phyloP scores from a whole-genome alignment of 2,888 invertebrate species.

The Gisinianus flammeolus region DNA sequence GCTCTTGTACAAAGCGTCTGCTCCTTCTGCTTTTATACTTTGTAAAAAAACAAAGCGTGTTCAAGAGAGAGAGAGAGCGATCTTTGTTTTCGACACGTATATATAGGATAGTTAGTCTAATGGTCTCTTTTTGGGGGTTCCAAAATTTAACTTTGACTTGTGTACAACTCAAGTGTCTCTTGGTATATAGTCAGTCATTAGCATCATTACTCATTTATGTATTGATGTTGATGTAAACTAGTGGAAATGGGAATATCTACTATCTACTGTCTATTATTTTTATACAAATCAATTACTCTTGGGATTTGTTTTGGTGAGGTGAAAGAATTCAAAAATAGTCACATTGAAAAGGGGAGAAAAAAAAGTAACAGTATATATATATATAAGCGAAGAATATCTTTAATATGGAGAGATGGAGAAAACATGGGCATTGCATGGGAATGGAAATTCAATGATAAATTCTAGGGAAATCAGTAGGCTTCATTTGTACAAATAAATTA shows the following conservation, averaged over 20 bases:
- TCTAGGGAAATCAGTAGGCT: slow-evolving; percentile 26
- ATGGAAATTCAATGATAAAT: slow-evolving; percentile 10
- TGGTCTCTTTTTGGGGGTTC: slow-evolving; percentile 21
- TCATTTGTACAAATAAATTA: slow-evolving; percentile 16
- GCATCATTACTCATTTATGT: slow-evolving; percentile 29
- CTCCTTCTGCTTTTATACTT: background rate
- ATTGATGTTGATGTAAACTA: no score
- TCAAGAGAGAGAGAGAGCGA: background rate
- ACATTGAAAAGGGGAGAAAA: no score
- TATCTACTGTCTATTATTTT: no score
- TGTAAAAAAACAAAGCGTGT: slow-evolving; percentile 8
- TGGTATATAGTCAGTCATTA: slow-evolving; percentile 32
- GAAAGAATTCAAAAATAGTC: no score
- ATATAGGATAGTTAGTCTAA: background rate
- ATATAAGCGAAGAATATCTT: no score
- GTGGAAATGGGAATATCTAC: no score
- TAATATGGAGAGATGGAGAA: no score
- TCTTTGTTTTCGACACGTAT: background rate
- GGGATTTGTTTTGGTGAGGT: no score
- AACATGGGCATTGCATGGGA: no score
- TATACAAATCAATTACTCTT: no score
- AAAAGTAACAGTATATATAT: no score
- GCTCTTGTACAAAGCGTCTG: background rate
- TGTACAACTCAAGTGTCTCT: slow-evolving; percentile 30
- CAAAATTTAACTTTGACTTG: no score